phyloP scores from a whole-genome alignment of 2,113 vertebrate genomes.

The Columba janthina region DNA sequence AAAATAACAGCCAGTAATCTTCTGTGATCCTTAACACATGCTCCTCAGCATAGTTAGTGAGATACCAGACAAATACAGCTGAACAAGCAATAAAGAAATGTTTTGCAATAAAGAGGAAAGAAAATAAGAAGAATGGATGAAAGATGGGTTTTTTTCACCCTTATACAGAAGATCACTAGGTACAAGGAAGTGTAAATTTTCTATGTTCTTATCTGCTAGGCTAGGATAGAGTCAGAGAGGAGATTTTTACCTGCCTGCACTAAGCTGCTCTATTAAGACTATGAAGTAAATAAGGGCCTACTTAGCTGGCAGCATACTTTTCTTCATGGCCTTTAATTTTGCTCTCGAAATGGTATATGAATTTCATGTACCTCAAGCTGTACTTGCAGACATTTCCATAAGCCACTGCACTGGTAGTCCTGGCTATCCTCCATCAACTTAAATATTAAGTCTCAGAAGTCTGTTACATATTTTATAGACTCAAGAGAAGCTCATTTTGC shows the following conservation, averaged over 20 bases:
- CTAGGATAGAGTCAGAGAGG: background rate
- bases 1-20: background rate
- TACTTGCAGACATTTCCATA: slow-evolving; percentile 15
- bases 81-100: background rate
- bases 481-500: background rate
- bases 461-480: slow-evolving; percentile 20
- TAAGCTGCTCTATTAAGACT: background rate
- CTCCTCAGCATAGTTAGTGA: background rate
- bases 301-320: background rate
- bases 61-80: fast-evolving
- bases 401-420: background rate
- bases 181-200: background rate
- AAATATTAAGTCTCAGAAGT: slow-evolving; percentile 1
- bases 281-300: background rate
- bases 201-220: background rate
- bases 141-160: background rate
- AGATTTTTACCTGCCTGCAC: background rate
- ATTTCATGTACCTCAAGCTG: background rate
- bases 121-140: background rate
- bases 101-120: background rate
- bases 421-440: slow-evolving; percentile 38
- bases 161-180: background rate
- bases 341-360: background rate
- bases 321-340: background rate
- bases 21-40: background rate